A percentile compares a stretch with the other conserved stretches of the same genome.
Conservation (phyloP, 2,888 invertebrate species). For the Polyploca ridens region DNA sequence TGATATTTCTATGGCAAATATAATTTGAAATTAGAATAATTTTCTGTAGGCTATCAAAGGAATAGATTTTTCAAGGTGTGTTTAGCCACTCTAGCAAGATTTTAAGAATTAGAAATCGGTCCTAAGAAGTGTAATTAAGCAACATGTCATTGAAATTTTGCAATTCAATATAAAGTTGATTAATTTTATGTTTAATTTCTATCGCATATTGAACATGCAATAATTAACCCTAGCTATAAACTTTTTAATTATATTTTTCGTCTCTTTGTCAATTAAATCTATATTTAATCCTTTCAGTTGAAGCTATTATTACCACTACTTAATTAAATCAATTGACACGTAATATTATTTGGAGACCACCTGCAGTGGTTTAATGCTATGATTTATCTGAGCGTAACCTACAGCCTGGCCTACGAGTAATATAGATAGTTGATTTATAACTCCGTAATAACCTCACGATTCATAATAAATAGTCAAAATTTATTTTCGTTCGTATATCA, state of each 20-base stretch:
- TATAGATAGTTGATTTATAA: slow-evolving; percentile 12
- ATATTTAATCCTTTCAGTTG: background rate
- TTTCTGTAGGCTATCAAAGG: no score
- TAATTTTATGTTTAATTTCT: no score
- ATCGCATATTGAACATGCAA: no score
- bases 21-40: background rate
- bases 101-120: no score
- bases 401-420: slow-evolving; percentile 1
- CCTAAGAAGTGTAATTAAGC: no score
- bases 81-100: no score
- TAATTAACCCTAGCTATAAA: no score
- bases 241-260: no score
- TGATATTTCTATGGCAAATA: background rate
- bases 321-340: slow-evolving; percentile 2
- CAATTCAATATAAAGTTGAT: background rate
- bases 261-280: no score
- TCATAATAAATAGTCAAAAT: background rate
- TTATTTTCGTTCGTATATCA: background rate
- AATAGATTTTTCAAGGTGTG: no score
- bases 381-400: background rate
- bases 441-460: slow-evolving; percentile 8
- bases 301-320: background rate
- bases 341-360: slow-evolving; percentile 1
- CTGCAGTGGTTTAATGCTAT: background rate
- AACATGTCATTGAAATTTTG: no score